Conservation (phyloP, 1,140 invertebrate genomes). For the Melipona quadrifasciata region DNA sequence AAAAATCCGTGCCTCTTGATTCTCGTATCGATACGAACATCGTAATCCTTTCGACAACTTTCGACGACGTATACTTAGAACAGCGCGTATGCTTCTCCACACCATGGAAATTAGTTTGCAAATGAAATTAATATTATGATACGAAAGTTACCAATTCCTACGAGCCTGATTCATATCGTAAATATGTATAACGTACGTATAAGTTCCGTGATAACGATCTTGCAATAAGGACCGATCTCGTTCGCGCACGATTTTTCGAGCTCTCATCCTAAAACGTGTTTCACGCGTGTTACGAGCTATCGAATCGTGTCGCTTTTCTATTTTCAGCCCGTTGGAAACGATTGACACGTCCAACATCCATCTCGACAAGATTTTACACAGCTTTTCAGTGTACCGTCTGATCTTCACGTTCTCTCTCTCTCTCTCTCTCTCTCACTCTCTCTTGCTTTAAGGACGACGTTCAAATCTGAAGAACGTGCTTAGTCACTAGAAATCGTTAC, state of each 20-base stretch:
- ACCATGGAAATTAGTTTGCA: not conserved
- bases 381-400: not conserved
- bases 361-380: not conserved
- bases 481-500: constrained; percentile 1
- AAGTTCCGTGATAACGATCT: not conserved
- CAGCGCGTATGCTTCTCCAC: too few relatives aligned
- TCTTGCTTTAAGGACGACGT: constrained; percentile 3
- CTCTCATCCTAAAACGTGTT: not conserved
- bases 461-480: constrained; percentile 20
- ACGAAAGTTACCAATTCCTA: not conserved
- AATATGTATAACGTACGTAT: not conserved
- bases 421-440: not conserved
- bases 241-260: not conserved
- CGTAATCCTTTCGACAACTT: not conserved
- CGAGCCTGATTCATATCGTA: not conserved
- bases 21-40: not conserved
- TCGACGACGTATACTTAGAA: not conserved
- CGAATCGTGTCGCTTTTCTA: constrained; percentile 20
- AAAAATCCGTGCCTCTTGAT: not conserved
- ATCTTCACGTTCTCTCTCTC: constrained; percentile 1
- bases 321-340: constrained; percentile 9
- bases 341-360: constrained; percentile 26
- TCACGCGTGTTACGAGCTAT: too few relatives aligned
- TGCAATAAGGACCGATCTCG: not conserved
- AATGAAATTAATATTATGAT: not conserved